A percentile compares a stretch with the other conserved stretches of the same genome.
Conservation (phyloP, 92 coral and sea anemone genomes). For the Porites rus region DNA sequence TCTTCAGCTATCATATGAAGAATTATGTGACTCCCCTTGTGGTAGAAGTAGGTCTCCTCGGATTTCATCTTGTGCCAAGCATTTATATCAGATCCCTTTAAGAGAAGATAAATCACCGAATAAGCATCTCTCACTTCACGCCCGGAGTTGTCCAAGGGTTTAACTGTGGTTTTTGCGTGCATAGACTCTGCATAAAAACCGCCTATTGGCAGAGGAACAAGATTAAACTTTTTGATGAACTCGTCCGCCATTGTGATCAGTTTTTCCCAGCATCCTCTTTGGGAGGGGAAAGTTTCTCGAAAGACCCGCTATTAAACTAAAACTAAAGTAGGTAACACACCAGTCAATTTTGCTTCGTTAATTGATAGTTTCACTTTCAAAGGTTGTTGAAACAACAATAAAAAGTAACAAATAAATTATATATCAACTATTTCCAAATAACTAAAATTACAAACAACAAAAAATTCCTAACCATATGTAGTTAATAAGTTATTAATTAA, state of each 20-base stretch:
- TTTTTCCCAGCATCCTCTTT: background rate
- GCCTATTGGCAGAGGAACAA: constrained; percentile 73
- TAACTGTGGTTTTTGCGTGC: constrained; percentile 68
- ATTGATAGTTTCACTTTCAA: too few relatives aligned
- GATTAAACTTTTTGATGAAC: constrained; percentile 64
- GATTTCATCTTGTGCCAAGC: constrained; percentile 87
- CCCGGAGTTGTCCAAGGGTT: constrained; percentile 66
- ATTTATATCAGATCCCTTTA: constrained; percentile 60
- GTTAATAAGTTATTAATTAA: too few relatives aligned
- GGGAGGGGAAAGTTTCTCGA: background rate
- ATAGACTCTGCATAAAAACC: constrained; percentile 65
- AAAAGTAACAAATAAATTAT: too few relatives aligned
- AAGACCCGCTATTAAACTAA: too few relatives aligned
- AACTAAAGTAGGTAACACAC: too few relatives aligned
- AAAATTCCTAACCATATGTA: too few relatives aligned
- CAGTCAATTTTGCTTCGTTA: too few relatives aligned
- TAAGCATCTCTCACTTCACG: constrained; percentile 74
- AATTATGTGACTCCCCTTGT: constrained; percentile 72
- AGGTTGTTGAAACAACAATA: too few relatives aligned
- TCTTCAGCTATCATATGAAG: constrained; percentile 67
- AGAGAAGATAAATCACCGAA: constrained; percentile 72
- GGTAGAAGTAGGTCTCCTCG: constrained; percentile 85
- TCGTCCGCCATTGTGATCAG: constrained; percentile 70
- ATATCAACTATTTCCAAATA: too few relatives aligned
- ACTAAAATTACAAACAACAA: too few relatives aligned